Evolutionary conservation across 2,888 invertebrate species (phyloP).

Genomic region (Pomacea canaliculata): DNA sequence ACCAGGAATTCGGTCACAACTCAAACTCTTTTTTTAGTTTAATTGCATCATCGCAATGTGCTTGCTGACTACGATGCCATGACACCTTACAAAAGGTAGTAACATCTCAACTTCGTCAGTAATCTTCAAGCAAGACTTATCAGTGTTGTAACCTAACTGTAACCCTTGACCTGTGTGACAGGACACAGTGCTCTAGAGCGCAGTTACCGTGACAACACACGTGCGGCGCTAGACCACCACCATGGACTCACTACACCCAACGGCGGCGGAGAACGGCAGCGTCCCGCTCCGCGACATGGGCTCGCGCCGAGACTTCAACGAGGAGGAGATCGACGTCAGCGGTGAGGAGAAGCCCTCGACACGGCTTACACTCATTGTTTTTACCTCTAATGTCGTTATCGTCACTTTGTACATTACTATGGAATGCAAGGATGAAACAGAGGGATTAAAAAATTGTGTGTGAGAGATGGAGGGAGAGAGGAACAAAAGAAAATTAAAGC

Average conservation of each 20-base stretch:
- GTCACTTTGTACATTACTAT: too few relatives aligned
- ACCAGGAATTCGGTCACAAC: too few relatives aligned
- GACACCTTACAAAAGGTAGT: too few relatives aligned
- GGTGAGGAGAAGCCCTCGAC: constrained; percentile 12
- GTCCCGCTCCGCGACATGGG: constrained; percentile 23
- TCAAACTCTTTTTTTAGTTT: neutral
- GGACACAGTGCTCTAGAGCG: constrained; percentile 20
- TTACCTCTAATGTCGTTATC: too few relatives aligned
- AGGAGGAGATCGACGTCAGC: constrained; percentile 13
- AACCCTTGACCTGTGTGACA: neutral
- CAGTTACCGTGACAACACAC: too few relatives aligned
- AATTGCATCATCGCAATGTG: neutral
- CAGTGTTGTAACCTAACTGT: neutral
- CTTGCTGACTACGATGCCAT: neutral
- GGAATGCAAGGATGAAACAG: too few relatives aligned
- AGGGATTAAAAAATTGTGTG: too few relatives aligned
- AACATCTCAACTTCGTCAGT: neutral
- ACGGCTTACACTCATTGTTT: too few relatives aligned
- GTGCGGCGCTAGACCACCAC: too few relatives aligned
- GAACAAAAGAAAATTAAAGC: too few relatives aligned
- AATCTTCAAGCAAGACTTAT: neutral
- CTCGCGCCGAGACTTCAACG: constrained; percentile 21
- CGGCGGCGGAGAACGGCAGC: neutral
- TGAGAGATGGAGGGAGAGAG: too few relatives aligned
- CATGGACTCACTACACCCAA: neutral